These are phyloP conservation scores for Corbicula japonica DNA, from an alignment of 2,888 invertebrate genomes.

Conservation along the genomic window DNA sequence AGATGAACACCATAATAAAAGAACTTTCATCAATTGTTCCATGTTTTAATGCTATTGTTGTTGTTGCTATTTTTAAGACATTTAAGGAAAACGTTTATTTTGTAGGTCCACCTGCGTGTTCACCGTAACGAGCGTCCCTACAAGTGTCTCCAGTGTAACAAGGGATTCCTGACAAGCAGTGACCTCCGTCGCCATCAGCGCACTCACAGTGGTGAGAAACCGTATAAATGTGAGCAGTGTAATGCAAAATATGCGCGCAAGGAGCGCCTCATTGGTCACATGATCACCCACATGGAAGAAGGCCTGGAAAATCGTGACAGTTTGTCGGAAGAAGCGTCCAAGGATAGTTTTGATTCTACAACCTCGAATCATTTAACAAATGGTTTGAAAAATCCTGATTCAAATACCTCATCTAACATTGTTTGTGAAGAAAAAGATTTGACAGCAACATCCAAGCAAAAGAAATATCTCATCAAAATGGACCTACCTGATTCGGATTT, in stretches of 20 bases:
- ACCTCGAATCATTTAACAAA: too few relatives aligned
- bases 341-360: constrained; percentile 20
- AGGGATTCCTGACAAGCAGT: constrained; percentile 65
- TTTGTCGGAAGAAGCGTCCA: constrained; percentile 16
- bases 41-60: too few relatives aligned
- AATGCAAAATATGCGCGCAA: constrained; percentile 59
- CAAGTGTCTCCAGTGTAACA: constrained; percentile 59
- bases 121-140: constrained; percentile 64
- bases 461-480: too few relatives aligned
- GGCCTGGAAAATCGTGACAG: constrained; percentile 19
- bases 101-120: constrained; percentile 60
- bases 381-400: too few relatives aligned
- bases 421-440: too few relatives aligned
- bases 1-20: too few relatives aligned
- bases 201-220: constrained; percentile 62
- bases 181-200: constrained; percentile 64
- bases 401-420: too few relatives aligned
- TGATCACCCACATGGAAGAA: constrained; percentile 52
- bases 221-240: constrained; percentile 62
- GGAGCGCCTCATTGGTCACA: constrained; percentile 56
- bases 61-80: neutral
- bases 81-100: constrained; percentile 1
- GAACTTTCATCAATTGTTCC: too few relatives aligned
- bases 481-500: too few relatives aligned
- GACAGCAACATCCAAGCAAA: too few relatives aligned